These are phyloP conservation scores for Macrosoma leucophasiata DNA, from an alignment of 2,888 invertebrate species.

Conservation along the genomic window DNA sequence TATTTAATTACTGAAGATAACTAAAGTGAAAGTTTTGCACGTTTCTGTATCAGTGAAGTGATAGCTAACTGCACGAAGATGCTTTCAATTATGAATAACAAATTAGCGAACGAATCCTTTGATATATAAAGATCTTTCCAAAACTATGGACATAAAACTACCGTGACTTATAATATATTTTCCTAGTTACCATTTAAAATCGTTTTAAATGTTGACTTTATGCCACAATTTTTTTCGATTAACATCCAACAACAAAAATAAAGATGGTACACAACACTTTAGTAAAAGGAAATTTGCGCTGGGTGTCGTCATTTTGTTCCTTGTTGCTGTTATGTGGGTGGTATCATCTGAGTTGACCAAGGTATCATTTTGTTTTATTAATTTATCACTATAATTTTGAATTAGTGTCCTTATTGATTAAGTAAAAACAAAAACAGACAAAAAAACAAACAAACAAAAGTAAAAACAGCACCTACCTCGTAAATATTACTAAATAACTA, in stretches of 20 bases:
- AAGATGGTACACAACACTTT: constrained; percentile 53
- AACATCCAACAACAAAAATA: constrained; percentile 53
- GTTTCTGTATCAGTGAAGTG: too few relatives aligned
- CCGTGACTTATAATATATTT: constrained; percentile 16
- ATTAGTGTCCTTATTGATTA: too few relatives aligned
- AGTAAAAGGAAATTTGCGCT: constrained; percentile 78
- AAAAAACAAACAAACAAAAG: too few relatives aligned
- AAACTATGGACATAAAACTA: constrained; percentile 19
- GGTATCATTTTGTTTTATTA: too few relatives aligned
- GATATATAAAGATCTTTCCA: constrained; percentile 1
- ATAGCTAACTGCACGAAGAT: too few relatives aligned
- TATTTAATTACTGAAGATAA: too few relatives aligned
- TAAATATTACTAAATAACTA: too few relatives aligned
- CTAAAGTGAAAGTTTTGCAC: too few relatives aligned
- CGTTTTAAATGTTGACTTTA: constrained; percentile 67
- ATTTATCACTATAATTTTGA: too few relatives aligned
- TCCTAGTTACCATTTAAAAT: constrained; percentile 19
- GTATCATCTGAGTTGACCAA: constrained; percentile 95
- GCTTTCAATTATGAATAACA: constrained; percentile 6
- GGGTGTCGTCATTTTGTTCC: constrained; percentile 89
- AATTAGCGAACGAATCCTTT: constrained; percentile 1
- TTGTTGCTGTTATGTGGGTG: constrained; percentile 97
- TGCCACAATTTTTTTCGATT: constrained; percentile 70
- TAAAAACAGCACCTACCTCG: too few relatives aligned
- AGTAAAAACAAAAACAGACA: too few relatives aligned